Base-by-base conservation (phyloP, 1,140 invertebrate species). In the Cyrtorhinus lividipennis region DNA sequence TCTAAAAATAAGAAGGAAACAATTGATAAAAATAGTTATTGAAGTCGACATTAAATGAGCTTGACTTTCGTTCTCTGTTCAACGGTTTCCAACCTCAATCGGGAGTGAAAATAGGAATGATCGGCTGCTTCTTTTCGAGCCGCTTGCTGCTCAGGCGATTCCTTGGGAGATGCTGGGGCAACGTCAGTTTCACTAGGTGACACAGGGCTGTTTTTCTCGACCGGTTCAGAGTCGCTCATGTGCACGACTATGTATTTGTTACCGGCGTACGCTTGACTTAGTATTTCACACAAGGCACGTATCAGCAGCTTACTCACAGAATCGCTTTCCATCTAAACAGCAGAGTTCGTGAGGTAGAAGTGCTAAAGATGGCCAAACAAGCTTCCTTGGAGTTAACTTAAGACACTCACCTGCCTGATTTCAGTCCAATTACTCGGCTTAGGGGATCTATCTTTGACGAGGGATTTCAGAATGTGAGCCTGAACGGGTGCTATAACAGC, bases 401-500 rank as follows among this genome's bases (percentile, higher is more conserved):
- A 13, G 24, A 61, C n/a, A 61, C n/a, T n/a, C 27, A 44, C 48
- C 20, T 53, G 48, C 72, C 69, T 77, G 71, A 60, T 68, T 64
- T 71, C 71, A 72, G 53, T 71, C 67, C 24, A 59, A 30, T 27
- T 59, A 30, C 2, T 25, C 8, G 8, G 1, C 8, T 25, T 56
- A 24, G 2, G 58, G 5, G 63, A 62, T 25, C 53, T 60, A 65
- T 64, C 61, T 64, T 57, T 46, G 56, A 65, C 64, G 65, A 76
- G 67, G 68, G 75, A 84, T 74, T 92, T 93, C 27, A 95, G 71
- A 56, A 96, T 83, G 74, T 88, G 93, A 24, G 88, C 90, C 75
- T 95, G 92, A 23, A 95, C 87, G 20, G 92, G 90, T 24, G 90
- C 92, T 70, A 96, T 86, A 15, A 95, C 88, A 61, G 90, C 90